Base-by-base conservation (phyloP, 2,888 invertebrate genomes). In the Dasysyrphus albostriatus region DNA sequence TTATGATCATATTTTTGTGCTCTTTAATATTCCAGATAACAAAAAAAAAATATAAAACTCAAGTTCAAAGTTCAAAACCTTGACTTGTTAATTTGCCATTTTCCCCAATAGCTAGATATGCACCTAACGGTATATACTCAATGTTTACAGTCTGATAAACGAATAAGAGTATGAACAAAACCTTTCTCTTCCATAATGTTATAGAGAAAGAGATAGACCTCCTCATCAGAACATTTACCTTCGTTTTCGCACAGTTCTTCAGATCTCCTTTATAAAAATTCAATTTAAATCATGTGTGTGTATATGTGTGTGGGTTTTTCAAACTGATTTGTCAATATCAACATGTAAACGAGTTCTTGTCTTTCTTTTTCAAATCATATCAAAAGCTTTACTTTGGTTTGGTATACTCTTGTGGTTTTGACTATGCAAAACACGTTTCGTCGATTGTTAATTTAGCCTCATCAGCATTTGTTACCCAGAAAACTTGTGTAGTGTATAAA, bases 401-500 rank as follows among this genome's bases (percentile, higher is more conserved):
- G n/a, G n/a, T n/a, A n/a, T n/a, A n/a, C n/a, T n/a, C n/a, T 88
- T 88, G 81, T 81, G 85, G 78, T 69, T 88, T 88, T 84, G 82
- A 80, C 74, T 88, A 88, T 88, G 88, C 88, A 88, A 88, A 88
- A 85, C 88, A 88, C 88, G 88, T 88, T 87, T 65, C 83, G 79
- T 78, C 83, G 88, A 81, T 88, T 85, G 88, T 88, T 88, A 88
- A 88, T 88, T 88, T 88, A 80, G 85, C 83, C 88, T 88, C 88
- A 88, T 88, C 88, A 88, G 83, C 85, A 85, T 84, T 88, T 87
- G 85, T 78, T 83, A 83, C 83, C 75, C 54, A 19, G n/a, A n/a
- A 69, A 69, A 24, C 29, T 67, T 78, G 72, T 70, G 24, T 59
- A 54, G 24, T 24, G 3, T 1, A 24, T 24, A 24, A 2, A 24